Evolutionary conservation across 2,797 vertebrate species (phyloP).

Genomic region (Gymnodraco acuticeps): DNA sequence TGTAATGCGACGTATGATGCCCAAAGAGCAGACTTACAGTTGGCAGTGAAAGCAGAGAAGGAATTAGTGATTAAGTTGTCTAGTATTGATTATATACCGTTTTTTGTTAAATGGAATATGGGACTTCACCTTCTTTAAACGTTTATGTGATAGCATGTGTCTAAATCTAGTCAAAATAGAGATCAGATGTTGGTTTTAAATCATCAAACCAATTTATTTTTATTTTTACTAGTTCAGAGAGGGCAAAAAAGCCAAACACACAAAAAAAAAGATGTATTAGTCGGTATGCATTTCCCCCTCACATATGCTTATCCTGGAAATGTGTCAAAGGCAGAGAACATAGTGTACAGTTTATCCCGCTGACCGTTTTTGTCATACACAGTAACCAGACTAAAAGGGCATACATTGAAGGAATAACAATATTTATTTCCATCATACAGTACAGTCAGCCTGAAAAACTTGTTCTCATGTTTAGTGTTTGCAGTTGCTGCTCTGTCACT

Average conservation of each 20-base stretch:
- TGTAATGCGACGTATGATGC: too few species aligned
- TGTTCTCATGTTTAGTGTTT: too few species aligned
- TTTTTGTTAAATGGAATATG: too few species aligned
- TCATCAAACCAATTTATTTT: background rate
- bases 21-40: too few species aligned
- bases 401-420: background rate
- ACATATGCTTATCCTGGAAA: background rate
- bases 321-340: background rate
- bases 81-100: too few species aligned
- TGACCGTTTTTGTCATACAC: background rate
- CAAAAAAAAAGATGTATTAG: background rate
- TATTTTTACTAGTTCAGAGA: background rate
- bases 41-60: too few species aligned
- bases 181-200: background rate
- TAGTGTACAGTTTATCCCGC: background rate
- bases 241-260: background rate
- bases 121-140: too few species aligned
- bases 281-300: background rate
- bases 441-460: background rate
- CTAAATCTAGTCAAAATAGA: background rate
- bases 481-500: background rate
- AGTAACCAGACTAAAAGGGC: background rate
- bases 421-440: background rate
- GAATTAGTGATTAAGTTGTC: too few species aligned
- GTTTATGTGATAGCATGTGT: too few species aligned